Conservation (phyloP, 2,113 vertebrate species). For the Gila orcuttii region DNA sequence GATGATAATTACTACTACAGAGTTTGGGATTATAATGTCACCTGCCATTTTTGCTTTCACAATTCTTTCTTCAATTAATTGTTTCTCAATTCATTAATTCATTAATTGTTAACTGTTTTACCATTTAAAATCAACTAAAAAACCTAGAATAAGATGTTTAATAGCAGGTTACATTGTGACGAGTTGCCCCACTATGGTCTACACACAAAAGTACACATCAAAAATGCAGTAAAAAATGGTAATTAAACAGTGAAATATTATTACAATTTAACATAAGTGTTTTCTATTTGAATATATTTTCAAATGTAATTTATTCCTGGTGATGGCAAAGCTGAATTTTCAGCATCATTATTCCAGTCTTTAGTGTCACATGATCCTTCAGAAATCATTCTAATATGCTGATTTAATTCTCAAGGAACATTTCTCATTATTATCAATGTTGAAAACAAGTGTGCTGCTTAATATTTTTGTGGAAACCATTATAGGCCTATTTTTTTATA, state of each 20-base stretch:
- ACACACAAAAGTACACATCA: neutral
- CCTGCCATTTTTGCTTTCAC: neutral
- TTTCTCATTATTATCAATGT: neutral
- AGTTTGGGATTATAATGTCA: neutral
- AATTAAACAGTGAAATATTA: neutral
- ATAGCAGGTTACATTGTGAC: neutral
- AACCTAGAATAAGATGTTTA: neutral
- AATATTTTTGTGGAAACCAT: no score
- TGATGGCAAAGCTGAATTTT: neutral
- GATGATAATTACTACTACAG: conserved; percentile 10
- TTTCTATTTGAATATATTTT: neutral
- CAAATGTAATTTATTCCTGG: neutral
- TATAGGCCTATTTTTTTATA: neutral
- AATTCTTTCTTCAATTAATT: neutral
- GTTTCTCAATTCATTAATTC: neutral
- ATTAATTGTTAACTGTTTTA: neutral
- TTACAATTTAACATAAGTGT: neutral
- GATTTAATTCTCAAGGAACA: neutral
- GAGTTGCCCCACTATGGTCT: neutral
- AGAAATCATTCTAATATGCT: neutral
- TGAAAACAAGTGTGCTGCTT: no score
- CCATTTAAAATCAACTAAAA: neutral
- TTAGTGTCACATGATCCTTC: neutral
- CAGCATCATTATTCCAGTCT: neutral
- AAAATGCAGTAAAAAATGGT: neutral